A percentile compares a stretch with the other conserved stretches of the same genome.
These are phyloP conservation scores for Cotesia typhae DNA, from an alignment of 1,140 invertebrate genomes.

Conservation along the genomic window DNA sequence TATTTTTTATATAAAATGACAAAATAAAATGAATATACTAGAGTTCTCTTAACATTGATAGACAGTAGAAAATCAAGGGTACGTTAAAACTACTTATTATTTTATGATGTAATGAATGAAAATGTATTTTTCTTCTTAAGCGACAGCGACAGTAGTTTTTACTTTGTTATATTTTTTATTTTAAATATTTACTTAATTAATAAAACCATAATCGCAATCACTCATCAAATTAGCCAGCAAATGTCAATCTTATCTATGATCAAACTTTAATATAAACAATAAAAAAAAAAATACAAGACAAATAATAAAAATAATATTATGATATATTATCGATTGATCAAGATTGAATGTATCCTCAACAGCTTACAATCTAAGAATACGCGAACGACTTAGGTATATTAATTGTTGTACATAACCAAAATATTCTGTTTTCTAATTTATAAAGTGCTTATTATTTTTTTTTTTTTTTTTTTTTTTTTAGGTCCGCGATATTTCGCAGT, in stretches of 20 bases:
- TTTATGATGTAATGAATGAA: no score
- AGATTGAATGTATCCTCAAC: slow-evolving; percentile 52
- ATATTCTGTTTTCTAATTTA: slow-evolving; percentile 64
- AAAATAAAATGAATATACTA: no score
- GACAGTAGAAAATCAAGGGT: no score
- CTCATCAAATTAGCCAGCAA: slow-evolving; percentile 18
- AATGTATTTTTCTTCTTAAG: no score
- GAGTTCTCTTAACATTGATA: no score
- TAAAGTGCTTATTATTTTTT: slow-evolving; percentile 53
- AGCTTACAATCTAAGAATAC: slow-evolving; percentile 58
- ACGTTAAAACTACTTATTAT: no score
- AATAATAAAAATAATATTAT: slow-evolving; percentile 20
- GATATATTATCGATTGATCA: slow-evolving; percentile 40
- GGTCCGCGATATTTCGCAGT: slow-evolving; percentile 22
- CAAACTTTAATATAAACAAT: slow-evolving; percentile 12
- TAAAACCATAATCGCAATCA: no score
- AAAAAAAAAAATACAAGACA: slow-evolving; percentile 22
- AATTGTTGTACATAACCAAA: slow-evolving; percentile 63
- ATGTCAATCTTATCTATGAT: slow-evolving; percentile 19
- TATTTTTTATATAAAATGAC: no score
- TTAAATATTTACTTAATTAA: slow-evolving; percentile 30
- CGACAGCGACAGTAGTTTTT: slow-evolving; percentile 41
- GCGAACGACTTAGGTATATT: slow-evolving; percentile 60
- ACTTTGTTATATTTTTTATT: slow-evolving; percentile 31
- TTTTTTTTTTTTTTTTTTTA: slow-evolving; percentile 37